These are phyloP conservation scores for Chondrilla cf. caribensis DNA, from an alignment of 37 sponge, comb jelly and placozoan species.

Conservation along the genomic window DNA sequence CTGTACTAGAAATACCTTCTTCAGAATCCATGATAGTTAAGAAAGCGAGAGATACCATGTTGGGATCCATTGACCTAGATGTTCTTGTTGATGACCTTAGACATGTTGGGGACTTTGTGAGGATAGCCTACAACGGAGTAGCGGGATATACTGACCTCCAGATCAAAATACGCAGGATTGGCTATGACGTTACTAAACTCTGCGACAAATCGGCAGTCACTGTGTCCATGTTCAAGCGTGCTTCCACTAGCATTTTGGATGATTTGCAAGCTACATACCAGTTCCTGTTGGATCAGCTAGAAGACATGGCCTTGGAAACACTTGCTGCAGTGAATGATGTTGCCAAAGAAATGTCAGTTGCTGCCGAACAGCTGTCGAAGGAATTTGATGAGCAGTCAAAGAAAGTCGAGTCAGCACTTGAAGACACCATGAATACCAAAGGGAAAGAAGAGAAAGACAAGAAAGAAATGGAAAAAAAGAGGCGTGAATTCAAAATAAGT, in stretches of 20 bases:
- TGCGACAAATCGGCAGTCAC: constrained; percentile 43
- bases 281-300: constrained; percentile 29
- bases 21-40: background rate
- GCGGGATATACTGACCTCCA: constrained; percentile 48
- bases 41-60: constrained; percentile 14
- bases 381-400: constrained; percentile 41
- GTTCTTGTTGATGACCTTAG: constrained; percentile 56
- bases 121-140: constrained; percentile 56
- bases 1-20: background rate
- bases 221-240: constrained; percentile 21
- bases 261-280: constrained; percentile 27
- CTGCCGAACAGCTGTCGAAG: constrained; percentile 34
- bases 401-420: constrained; percentile 10
- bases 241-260: constrained; percentile 21
- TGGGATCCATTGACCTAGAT: constrained; percentile 42
- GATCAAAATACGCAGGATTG: constrained; percentile 39
- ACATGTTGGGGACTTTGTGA: constrained; percentile 50
- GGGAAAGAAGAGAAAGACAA: background rate
- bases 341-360: constrained; percentile 39
- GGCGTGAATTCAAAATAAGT: background rate
- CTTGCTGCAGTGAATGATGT: background rate
- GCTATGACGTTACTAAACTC: constrained; percentile 37
- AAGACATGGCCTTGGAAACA: constrained; percentile 42
- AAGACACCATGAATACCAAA: background rate
- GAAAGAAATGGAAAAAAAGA: background rate